A percentile compares a stretch with the other conserved stretches of the same genome.
These are phyloP conservation scores for Drosophila carrolli DNA, from an alignment of 1,140 invertebrate species.

Conservation along the genomic window DNA sequence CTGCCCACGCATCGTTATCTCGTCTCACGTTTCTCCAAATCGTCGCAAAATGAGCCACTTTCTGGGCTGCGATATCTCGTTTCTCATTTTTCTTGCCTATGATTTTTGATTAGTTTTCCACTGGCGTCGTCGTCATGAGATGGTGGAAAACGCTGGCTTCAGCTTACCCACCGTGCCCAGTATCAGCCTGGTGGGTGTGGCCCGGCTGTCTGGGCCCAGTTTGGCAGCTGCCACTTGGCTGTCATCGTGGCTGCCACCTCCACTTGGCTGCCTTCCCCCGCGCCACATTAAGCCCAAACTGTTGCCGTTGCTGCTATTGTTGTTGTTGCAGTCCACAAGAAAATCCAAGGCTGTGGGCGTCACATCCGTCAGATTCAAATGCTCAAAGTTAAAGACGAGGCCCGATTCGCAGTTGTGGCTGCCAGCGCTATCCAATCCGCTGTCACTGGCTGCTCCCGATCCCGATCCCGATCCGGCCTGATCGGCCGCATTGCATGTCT, in stretches of 20 bases:
- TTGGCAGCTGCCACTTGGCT: conserved; percentile 73
- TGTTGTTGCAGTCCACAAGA: conserved; percentile 75
- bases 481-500: conserved; percentile 53
- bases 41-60: conserved; percentile 19
- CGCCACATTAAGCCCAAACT: conserved; percentile 79
- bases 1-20: conserved; percentile 50
- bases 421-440: conserved; percentile 78
- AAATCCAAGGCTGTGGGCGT: conserved; percentile 73
- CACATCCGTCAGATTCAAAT: conserved; percentile 78
- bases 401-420: conserved; percentile 70
- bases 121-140: conserved; percentile 66
- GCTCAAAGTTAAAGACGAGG: conserved; percentile 81
- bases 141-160: conserved; percentile 79
- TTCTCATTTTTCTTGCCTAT: conserved; percentile 32
- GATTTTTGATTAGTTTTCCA: conserved; percentile 48
- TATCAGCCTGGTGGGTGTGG: conserved; percentile 74
- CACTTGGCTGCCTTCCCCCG: conserved; percentile 23
- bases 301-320: conserved; percentile 51
- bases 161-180: conserved; percentile 75
- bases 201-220: conserved; percentile 51
- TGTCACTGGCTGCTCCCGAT: conserved; percentile 64
- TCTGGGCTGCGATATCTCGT: conserved; percentile 7
- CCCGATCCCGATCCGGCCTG: conserved; percentile 46
- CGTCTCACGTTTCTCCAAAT: conserved; percentile 48
- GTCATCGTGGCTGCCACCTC: conserved; percentile 51